Evolutionary conservation across 2,888 invertebrate species (phyloP).

Genomic region (Nysson spinosus): DNA sequence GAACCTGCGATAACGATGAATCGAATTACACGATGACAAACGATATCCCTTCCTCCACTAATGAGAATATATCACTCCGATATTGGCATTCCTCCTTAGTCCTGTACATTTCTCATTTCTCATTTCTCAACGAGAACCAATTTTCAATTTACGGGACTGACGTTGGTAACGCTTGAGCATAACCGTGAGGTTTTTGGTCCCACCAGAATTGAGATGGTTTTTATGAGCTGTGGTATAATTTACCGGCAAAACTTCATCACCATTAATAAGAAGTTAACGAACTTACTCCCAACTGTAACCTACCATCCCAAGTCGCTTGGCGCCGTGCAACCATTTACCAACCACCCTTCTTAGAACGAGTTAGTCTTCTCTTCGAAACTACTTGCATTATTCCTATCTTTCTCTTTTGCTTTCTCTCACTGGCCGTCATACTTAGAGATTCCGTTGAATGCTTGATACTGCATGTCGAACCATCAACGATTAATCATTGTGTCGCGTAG

Average conservation of each 20-base stretch:
- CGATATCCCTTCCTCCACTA: background rate
- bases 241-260: conserved; percentile 47
- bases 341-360: background rate
- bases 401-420: conserved; percentile 35
- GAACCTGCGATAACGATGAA: background rate
- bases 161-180: background rate
- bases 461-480: conserved; percentile 33
- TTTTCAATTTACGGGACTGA: conserved; percentile 28
- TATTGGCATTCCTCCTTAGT: too few relatives aligned
- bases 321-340: conserved; percentile 21
- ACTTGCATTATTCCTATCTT: conserved; percentile 55
- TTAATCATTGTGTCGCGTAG: conserved; percentile 45
- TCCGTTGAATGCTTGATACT: conserved; percentile 53
- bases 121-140: conserved; percentile 14
- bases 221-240: conserved; percentile 42
- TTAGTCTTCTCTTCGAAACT: conserved; percentile 26
- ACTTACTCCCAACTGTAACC: conserved; percentile 44
- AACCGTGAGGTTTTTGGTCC: conserved; percentile 13
- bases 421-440: conserved; percentile 27
- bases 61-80: too few relatives aligned
- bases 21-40: conserved; percentile 30
- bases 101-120: background rate
- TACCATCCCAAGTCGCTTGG: conserved; percentile 3
- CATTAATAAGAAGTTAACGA: conserved; percentile 67
- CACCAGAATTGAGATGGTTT: conserved; percentile 41